Conservation (phyloP, 2,888 invertebrate species). For the Hartigia nigra region DNA sequence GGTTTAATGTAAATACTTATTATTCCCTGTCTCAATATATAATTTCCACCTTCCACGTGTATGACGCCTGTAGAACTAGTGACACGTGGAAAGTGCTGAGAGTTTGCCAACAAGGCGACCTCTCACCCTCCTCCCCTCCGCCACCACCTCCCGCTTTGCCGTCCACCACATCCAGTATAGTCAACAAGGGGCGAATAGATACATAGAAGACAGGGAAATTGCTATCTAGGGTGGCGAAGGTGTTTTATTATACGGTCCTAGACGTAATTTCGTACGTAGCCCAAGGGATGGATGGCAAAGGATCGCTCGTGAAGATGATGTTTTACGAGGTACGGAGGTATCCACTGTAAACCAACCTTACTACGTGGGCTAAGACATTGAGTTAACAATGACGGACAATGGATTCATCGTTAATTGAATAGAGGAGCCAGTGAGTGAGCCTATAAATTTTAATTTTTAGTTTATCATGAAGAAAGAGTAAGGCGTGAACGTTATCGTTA, state of each 20-base stretch:
- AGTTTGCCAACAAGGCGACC: background rate
- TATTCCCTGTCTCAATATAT: background rate
- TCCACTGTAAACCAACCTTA: background rate
- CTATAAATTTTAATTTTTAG: background rate
- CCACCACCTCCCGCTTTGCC: no score
- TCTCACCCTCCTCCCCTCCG: background rate
- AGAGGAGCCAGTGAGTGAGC: background rate
- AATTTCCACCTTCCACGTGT: background rate
- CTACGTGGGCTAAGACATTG: background rate
- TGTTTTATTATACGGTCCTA: background rate
- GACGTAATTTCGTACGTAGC: background rate
- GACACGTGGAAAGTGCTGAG: background rate
- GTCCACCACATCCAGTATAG: background rate
- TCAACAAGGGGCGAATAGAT: background rate
- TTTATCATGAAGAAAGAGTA: background rate
- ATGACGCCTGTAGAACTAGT: background rate
- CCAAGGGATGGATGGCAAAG: background rate
- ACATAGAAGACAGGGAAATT: background rate
- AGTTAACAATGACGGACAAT: background rate
- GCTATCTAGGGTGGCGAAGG: background rate
- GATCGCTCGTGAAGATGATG: background rate
- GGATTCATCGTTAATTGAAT: background rate
- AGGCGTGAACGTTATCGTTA: background rate
- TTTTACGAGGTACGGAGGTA: background rate
- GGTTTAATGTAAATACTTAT: background rate